Conservation (phyloP, 2,888 invertebrate species). For the Eupithecia subfuscata region DNA sequence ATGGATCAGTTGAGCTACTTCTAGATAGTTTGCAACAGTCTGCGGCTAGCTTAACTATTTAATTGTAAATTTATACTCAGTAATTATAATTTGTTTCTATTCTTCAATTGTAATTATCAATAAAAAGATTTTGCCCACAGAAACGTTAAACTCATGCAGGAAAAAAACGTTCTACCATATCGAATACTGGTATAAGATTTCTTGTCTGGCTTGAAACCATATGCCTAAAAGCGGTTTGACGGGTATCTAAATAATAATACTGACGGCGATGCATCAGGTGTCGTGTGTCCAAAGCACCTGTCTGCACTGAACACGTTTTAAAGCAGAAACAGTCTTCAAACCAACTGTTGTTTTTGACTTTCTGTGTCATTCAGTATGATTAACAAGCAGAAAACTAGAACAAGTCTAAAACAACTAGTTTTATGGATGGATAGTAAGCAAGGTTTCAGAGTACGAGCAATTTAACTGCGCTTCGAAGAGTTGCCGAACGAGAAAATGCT, state of each 20-base stretch:
- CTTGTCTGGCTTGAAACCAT: not conserved
- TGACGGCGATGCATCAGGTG: constrained; percentile 35
- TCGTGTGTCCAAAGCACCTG: constrained; percentile 43
- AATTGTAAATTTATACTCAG: not conserved
- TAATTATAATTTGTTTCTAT: no score
- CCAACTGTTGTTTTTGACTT: not conserved
- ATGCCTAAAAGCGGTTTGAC: constrained; percentile 5
- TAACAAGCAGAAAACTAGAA: constrained; percentile 8
- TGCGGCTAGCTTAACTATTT: not conserved
- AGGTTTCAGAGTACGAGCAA: no score
- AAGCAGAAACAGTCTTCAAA: not conserved
- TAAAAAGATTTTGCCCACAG: not conserved
- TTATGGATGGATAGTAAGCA: no score
- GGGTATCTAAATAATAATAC: constrained; percentile 36
- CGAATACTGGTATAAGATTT: not conserved
- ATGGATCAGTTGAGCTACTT: not conserved
- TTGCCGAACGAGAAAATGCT: constrained; percentile 24
- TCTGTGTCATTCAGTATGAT: not conserved
- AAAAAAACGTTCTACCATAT: not conserved
- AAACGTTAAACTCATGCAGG: not conserved
- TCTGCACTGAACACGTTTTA: constrained; percentile 41
- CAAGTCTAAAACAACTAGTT: no score
- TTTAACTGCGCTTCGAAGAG: constrained; percentile 26
- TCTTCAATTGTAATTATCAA: not conserved
- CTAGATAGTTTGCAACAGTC: no score